A percentile compares a stretch with the other conserved stretches of the same genome.
phyloP scores from a whole-genome alignment of 1,140 invertebrate species.

The Ceratitis capitata region DNA sequence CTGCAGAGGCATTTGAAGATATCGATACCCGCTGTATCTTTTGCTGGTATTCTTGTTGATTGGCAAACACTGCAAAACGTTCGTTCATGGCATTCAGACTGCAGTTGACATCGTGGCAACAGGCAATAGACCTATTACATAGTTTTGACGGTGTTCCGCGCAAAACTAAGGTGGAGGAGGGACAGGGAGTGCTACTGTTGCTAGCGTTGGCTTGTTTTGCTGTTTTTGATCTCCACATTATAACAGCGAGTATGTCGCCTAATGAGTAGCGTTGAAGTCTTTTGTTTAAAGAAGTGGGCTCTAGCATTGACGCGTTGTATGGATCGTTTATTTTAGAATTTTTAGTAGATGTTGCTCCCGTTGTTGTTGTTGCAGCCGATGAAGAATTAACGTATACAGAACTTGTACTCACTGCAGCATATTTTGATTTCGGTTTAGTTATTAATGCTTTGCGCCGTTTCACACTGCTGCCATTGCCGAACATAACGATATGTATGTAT shows the following conservation, averaged over 20 bases:
- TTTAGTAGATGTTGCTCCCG: background rate
- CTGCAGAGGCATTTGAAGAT: conserved; percentile 38
- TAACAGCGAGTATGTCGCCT: conserved; percentile 47
- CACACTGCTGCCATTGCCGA: conserved; percentile 51
- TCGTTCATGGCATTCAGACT: conserved; percentile 54
- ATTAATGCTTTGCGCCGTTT: conserved; percentile 54
- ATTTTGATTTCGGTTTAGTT: conserved; percentile 23
- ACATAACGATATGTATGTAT: conserved; percentile 46
- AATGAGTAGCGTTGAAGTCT: conserved; percentile 59
- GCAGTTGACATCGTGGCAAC: conserved; percentile 60
- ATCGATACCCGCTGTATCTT: conserved; percentile 41
- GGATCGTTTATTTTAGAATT: background rate
- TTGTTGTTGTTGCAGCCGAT: background rate
- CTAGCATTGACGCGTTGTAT: background rate
- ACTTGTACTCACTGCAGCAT: background rate
- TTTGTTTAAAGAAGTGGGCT: conserved; percentile 51
- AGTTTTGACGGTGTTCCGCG: conserved; percentile 47
- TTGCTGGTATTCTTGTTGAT: conserved; percentile 44
- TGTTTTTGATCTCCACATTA: conserved; percentile 39
- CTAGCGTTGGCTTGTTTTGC: conserved; percentile 49
- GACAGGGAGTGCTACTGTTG: conserved; percentile 33
- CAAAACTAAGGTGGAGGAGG: background rate
- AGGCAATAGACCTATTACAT: conserved; percentile 58
- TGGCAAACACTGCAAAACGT: conserved; percentile 43
- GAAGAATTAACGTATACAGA: background rate